phyloP scores from a whole-genome alignment of 2,113 vertebrate genomes.

The Chloroceryle aenea region DNA sequence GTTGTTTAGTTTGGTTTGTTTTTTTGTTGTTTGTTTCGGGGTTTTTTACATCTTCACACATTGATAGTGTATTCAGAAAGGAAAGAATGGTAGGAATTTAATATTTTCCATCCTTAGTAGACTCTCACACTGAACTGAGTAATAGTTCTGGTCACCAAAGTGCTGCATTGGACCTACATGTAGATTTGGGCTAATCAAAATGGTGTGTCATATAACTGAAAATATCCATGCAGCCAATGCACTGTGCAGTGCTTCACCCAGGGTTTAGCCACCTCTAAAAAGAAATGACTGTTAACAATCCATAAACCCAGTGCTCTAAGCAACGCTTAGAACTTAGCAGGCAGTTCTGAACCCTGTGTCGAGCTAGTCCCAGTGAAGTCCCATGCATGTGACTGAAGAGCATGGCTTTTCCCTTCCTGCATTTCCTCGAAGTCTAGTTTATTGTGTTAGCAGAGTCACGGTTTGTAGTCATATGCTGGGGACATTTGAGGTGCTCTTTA shows the following conservation, averaged over 20 bases:
- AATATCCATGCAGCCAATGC: background rate
- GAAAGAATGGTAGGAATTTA: background rate
- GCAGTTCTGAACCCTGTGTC: background rate
- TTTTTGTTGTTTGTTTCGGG: background rate
- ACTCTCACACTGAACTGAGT: background rate
- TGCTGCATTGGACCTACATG: background rate
- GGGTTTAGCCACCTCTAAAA: background rate
- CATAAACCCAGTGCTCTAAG: background rate
- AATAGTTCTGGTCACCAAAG: background rate
- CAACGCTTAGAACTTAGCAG: background rate
- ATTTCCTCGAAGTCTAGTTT: background rate
- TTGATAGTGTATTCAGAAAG: background rate
- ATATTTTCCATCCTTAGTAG: background rate
- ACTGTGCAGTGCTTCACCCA: background rate
- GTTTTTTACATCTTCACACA: background rate
- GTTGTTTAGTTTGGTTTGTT: too few relatives aligned
- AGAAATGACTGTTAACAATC: background rate
- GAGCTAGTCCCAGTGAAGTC: background rate
- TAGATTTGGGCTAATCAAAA: background rate
- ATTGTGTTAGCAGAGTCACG: background rate
- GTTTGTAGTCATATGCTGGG: background rate
- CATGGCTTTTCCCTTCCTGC: background rate
- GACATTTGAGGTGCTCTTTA: background rate
- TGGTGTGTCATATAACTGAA: fast-evolving
- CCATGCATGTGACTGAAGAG: background rate